Evolutionary conservation across 2,888 invertebrate species (phyloP).

Genomic region (Pollenia angustigena): DNA sequence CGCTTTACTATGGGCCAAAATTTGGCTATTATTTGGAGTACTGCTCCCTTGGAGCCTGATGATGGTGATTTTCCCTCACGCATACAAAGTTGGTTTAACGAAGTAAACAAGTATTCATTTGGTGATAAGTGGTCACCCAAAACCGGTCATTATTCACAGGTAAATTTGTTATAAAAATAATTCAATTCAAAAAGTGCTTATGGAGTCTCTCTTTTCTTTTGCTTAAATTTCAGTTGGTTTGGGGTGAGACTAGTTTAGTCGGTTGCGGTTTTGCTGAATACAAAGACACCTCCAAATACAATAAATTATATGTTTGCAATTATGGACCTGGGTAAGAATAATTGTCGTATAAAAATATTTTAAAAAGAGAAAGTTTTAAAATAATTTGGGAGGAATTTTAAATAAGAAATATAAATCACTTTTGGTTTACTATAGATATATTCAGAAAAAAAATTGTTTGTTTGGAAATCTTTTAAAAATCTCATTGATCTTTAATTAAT

Average conservation of each 20-base stretch:
- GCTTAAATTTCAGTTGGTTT: slow-evolving; percentile 88
- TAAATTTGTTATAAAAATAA: slow-evolving; percentile 79
- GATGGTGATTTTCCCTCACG: slow-evolving; percentile 90
- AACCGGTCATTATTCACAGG: slow-evolving; percentile 94
- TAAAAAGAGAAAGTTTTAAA: too few species aligned
- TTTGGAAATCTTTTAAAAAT: too few species aligned
- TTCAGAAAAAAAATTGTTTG: too few species aligned
- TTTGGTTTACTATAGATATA: too few species aligned
- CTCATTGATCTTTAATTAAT: too few species aligned
- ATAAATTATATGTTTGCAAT: slow-evolving; percentile 93
- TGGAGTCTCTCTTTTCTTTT: background rate
- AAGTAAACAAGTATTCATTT: slow-evolving; percentile 88
- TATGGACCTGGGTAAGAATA: slow-evolving; percentile 90
- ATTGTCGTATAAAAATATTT: background rate
- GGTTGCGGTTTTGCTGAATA: slow-evolving; percentile 95
- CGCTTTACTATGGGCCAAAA: slow-evolving; percentile 94
- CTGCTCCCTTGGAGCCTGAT: slow-evolving; percentile 85
- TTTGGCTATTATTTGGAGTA: slow-evolving; percentile 92
- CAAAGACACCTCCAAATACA: slow-evolving; percentile 90
- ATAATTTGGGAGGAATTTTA: too few species aligned
- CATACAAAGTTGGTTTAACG: slow-evolving; percentile 92
- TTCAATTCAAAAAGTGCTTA: background rate
- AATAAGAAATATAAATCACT: too few species aligned
- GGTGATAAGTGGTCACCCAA: slow-evolving; percentile 88
- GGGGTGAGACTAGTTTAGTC: slow-evolving; percentile 93